phyloP scores from a whole-genome alignment of 1,140 invertebrate genomes.

The Atta texana region DNA sequence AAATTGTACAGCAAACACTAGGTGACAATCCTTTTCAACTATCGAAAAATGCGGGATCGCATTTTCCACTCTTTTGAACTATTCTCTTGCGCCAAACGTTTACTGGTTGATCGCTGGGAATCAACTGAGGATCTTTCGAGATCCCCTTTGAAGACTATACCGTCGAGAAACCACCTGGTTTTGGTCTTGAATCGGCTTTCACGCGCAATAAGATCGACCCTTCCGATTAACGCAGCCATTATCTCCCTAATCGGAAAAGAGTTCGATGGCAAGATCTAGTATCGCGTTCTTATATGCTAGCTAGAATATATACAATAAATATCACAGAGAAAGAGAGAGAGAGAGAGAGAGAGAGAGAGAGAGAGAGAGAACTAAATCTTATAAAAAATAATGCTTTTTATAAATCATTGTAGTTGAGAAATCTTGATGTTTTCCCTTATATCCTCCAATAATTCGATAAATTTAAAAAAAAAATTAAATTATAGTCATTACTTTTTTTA shows the following conservation, averaged over 20 bases:
- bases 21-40: conserved; percentile 64
- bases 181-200: conserved; percentile 78
- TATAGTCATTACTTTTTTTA: not conserved
- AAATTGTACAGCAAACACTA: conserved; percentile 1
- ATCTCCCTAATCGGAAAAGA: conserved; percentile 80
- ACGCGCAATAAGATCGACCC: conserved; percentile 82
- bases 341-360: too few species aligned
- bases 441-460: not conserved
- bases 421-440: not conserved
- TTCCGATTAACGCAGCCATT: conserved; percentile 77
- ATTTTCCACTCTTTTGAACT: conserved; percentile 68
- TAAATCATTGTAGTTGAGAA: not conserved
- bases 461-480: not conserved
- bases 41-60: conserved; percentile 31
- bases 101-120: conserved; percentile 67
- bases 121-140: conserved; percentile 63
- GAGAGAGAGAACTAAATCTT: not conserved
- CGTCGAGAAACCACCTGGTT: conserved; percentile 76
- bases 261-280: conserved; percentile 66
- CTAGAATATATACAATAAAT: not conserved
- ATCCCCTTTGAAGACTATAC: conserved; percentile 58
- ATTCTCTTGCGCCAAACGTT: conserved; percentile 71
- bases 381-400: not conserved
- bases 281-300: not conserved
- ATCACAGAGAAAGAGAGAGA: too few species aligned